Evolutionary conservation across 2,888 invertebrate species (phyloP).

Genomic region (Aethes cnicana): DNA sequence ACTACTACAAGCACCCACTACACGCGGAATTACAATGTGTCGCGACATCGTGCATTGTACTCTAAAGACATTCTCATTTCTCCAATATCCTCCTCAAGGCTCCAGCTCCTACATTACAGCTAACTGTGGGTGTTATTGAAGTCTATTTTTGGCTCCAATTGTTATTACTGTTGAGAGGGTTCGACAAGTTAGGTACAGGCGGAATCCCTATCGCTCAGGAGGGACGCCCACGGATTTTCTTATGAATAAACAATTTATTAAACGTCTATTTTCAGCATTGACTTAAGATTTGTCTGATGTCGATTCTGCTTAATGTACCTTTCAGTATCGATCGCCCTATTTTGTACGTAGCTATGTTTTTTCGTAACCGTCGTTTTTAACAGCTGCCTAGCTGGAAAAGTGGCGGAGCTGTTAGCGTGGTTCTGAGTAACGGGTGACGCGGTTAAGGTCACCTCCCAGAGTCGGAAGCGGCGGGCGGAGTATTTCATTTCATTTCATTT

Average conservation of each 20-base stretch:
- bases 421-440: neutral
- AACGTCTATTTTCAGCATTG: constrained; percentile 26
- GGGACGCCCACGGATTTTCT: constrained; percentile 26
- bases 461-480: neutral
- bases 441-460: neutral
- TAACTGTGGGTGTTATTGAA: constrained; percentile 7
- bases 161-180: constrained; percentile 13
- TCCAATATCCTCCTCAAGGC: constrained; percentile 15
- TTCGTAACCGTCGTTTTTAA: neutral
- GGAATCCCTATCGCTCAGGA: constrained; percentile 19
- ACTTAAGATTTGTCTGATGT: constrained; percentile 18
- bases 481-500: neutral
- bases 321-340: constrained; percentile 2
- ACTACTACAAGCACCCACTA: constrained; percentile 43
- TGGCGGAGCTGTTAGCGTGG: too few species aligned
- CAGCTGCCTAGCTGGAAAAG: too few species aligned
- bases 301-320: constrained; percentile 17
- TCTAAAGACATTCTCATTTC: neutral
- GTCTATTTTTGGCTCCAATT: constrained; percentile 15
- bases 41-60: constrained; percentile 7
- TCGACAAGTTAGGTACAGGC: constrained; percentile 13
- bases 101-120: constrained; percentile 1
- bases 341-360: neutral
- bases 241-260: constrained; percentile 27
- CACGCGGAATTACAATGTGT: constrained; percentile 39